Percentiles rank a stretch among this genome's conserved stretches.
These are phyloP conservation scores for Riparia riparia DNA, from an alignment of 2,113 vertebrate species.

Conservation along the genomic window DNA sequence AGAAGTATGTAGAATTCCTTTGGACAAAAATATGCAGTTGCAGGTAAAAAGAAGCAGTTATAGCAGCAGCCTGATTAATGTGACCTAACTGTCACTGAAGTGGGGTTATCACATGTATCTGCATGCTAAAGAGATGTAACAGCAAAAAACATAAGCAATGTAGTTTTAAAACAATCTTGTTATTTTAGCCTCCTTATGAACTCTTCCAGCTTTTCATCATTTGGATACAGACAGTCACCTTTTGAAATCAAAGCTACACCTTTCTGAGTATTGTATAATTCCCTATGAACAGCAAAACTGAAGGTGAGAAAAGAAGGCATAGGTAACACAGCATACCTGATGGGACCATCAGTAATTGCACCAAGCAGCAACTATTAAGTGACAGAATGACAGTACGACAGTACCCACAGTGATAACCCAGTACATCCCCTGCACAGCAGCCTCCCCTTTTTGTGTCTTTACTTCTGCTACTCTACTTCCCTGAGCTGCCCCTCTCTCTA, in stretches of 20 bases:
- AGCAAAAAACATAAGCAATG: not conserved
- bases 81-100: not conserved
- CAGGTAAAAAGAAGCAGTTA: constrained; percentile 2
- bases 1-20: not conserved
- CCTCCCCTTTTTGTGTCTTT: not conserved
- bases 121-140: not conserved
- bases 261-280: not conserved
- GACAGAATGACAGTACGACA: not conserved
- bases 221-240: not conserved
- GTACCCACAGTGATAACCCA: not conserved
- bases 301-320: not conserved
- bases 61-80: not conserved
- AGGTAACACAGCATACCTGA: not conserved
- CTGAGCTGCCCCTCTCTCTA: not conserved
- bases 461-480: not conserved
- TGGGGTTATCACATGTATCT: not conserved
- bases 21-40: not conserved
- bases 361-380: not conserved
- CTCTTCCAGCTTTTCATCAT: not conserved
- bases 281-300: not conserved
- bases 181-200: not conserved
- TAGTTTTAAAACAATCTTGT: not conserved
- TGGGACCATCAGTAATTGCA: not conserved
- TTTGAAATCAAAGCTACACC: not conserved
- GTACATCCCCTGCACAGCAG: not conserved